phyloP scores from a whole-genome alignment of 2,888 invertebrate genomes.

The Drosophila seclusa region DNA sequence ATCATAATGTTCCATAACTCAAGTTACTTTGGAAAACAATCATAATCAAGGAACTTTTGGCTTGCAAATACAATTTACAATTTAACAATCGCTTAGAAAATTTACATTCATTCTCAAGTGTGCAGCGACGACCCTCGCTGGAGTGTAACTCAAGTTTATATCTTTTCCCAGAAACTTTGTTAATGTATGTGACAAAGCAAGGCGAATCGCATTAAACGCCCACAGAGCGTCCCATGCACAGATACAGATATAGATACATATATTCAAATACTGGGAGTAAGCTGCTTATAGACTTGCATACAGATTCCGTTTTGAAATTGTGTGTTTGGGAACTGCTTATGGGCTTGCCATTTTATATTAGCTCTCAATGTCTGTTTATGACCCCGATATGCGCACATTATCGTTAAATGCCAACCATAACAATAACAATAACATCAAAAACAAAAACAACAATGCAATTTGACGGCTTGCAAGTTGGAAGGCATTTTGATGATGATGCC shows the following conservation, averaged over 20 bases:
- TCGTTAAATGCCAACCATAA: conserved; percentile 64
- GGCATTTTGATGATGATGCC: conserved; percentile 71
- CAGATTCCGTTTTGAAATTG: conserved; percentile 19
- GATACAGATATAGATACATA: conserved; percentile 13
- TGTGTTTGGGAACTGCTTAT: conserved; percentile 14
- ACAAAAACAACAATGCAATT: conserved; percentile 67
- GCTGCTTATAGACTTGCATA: conserved; percentile 25
- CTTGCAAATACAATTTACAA: background rate
- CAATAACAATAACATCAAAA: conserved; percentile 32
- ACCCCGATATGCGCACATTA: conserved; percentile 73
- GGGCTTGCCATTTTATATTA: conserved; percentile 56
- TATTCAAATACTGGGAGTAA: conserved; percentile 9
- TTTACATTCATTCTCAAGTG: background rate
- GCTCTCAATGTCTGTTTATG: conserved; percentile 66
- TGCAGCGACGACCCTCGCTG: conserved; percentile 41
- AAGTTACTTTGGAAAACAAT: background rate
- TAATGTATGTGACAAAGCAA: conserved; percentile 58
- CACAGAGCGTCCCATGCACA: conserved; percentile 24
- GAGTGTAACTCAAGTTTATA: conserved; percentile 51
- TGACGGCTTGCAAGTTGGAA: conserved; percentile 68
- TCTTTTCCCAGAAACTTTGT: conserved; percentile 51
- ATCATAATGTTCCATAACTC: background rate
- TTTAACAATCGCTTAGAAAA: background rate
- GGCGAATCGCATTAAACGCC: conserved; percentile 64
- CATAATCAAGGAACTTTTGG: background rate